phyloP scores from a whole-genome alignment of 2,113 vertebrate species.

The Corvus cornix region DNA sequence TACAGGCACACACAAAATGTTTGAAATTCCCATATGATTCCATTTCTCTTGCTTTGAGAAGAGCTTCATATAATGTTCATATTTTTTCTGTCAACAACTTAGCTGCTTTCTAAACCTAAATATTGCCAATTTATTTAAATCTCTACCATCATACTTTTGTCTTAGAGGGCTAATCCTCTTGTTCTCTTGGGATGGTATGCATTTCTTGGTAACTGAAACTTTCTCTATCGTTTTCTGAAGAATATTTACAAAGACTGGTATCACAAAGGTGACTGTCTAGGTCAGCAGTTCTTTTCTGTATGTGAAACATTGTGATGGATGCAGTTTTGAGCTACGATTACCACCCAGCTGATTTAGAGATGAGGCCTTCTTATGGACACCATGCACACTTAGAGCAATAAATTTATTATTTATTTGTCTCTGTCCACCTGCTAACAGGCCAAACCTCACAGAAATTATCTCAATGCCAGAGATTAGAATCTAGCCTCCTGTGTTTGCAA shows the following conservation, averaged over 20 bases:
- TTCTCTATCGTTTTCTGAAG: neutral
- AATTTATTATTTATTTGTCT: neutral
- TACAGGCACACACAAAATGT: neutral
- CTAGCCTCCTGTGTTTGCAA: neutral
- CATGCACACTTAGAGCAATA: neutral
- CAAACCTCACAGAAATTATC: neutral
- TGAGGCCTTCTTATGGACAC: neutral
- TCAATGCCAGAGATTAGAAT: neutral
- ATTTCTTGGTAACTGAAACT: neutral
- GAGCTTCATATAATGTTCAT: neutral
- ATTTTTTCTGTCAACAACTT: neutral
- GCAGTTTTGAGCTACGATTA: neutral
- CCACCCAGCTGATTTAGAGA: neutral
- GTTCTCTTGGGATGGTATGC: neutral
- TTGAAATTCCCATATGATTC: neutral
- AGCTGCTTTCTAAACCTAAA: neutral
- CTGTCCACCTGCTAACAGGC: neutral
- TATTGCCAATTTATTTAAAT: neutral
- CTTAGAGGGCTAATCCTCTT: neutral
- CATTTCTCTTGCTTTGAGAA: neutral
- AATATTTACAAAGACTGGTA: neutral
- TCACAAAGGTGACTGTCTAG: neutral
- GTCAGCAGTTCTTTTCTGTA: neutral
- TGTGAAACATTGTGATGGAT: neutral
- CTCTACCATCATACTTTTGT: neutral